Evolutionary conservation across 2,888 invertebrate species (phyloP).

Genomic region (Folsomia candida): DNA sequence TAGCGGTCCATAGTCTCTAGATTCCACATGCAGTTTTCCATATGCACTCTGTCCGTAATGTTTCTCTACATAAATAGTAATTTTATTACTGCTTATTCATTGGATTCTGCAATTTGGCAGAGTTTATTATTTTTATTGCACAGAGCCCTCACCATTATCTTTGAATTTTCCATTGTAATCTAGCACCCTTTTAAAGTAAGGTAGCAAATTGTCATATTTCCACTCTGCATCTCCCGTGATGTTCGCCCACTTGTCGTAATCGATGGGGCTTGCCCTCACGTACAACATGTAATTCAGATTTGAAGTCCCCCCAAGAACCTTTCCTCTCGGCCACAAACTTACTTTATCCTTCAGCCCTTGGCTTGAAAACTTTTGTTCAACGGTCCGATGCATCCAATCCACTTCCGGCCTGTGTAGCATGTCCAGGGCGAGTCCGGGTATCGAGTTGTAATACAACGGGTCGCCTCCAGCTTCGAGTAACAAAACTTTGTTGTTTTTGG

Average conservation of each 20-base stretch:
- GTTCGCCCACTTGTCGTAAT: conserved; percentile 41
- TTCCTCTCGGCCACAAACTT: not conserved
- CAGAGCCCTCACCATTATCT: conserved; percentile 24
- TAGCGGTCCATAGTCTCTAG: conserved; percentile 21
- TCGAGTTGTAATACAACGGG: conserved; percentile 53
- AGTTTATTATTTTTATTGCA: too few relatives aligned
- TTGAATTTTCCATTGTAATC: conserved; percentile 35
- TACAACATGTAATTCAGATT: conserved; percentile 39
- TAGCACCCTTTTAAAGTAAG: conserved; percentile 36
- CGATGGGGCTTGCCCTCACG: conserved; percentile 18
- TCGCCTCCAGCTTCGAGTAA: conserved; percentile 69
- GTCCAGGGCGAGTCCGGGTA: conserved; percentile 29
- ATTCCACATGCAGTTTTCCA: conserved; percentile 38
- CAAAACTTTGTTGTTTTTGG: conserved; percentile 57
- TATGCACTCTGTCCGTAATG: conserved; percentile 30
- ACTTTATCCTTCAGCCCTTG: conserved; percentile 16
- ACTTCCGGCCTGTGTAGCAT: conserved; percentile 21
- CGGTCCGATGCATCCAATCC: conserved; percentile 44
- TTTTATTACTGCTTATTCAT: too few relatives aligned
- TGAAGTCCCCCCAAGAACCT: conserved; percentile 20
- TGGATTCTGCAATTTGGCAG: too few relatives aligned
- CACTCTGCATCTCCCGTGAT: conserved; percentile 33
- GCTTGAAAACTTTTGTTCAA: conserved; percentile 36
- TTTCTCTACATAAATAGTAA: conserved; percentile 20
- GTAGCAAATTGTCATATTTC: conserved; percentile 42